Conservation (phyloP, 2,113 vertebrate genomes). For the Mesocricetus auratus region DNA sequence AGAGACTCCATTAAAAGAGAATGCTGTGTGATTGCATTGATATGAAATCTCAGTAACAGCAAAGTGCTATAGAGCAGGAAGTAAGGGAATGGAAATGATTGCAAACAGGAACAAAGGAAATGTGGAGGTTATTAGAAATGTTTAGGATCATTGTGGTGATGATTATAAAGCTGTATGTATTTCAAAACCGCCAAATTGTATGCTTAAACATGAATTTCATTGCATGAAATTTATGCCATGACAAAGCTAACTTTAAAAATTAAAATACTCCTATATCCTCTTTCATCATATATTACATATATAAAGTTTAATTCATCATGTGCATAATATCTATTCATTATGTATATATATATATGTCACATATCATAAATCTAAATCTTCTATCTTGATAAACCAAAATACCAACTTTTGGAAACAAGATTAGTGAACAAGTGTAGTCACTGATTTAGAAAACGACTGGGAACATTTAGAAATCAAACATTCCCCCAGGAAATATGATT, state of each 20-base stretch:
- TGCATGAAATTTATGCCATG: not conserved
- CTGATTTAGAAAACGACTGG: not conserved
- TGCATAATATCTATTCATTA: not conserved
- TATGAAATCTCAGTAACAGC: not conserved
- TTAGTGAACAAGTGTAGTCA: constrained; percentile 19
- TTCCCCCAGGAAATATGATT: constrained; percentile 68
- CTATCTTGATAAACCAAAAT: not conserved
- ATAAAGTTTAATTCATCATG: not conserved
- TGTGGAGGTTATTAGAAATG: not conserved
- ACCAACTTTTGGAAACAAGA: not conserved
- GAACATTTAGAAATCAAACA: not conserved
- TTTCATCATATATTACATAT: not conserved
- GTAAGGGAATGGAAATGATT: not conserved
- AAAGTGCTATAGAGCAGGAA: not conserved
- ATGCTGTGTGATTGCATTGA: not conserved
- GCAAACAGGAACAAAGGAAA: not conserved
- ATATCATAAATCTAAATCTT: not conserved
- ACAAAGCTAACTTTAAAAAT: not conserved
- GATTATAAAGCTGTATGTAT: not conserved
- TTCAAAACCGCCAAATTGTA: not conserved
- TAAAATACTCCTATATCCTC: not conserved
- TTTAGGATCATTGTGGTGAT: not conserved
- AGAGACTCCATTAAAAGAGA: not conserved
- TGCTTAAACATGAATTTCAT: not conserved
- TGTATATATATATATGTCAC: not conserved